phyloP scores from a whole-genome alignment of 2,113 vertebrate species.

The Taurulus bubalis region DNA sequence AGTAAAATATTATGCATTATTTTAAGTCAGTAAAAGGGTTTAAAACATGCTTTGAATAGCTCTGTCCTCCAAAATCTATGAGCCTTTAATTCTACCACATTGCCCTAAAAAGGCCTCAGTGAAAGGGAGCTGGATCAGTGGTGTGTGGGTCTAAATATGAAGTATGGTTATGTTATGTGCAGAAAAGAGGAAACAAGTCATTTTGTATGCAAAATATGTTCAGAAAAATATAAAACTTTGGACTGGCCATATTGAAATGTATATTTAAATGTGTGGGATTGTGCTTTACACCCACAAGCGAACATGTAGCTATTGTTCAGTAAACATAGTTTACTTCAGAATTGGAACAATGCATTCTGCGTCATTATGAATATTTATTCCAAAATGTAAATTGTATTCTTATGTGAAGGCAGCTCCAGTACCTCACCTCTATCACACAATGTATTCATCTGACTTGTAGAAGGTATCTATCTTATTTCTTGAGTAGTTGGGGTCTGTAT shows the following conservation, averaged over 20 bases:
- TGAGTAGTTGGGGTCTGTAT: neutral
- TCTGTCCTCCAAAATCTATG: neutral
- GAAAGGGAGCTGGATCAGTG: conserved; percentile 5
- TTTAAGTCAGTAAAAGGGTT: conserved; percentile 12
- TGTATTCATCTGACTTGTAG: neutral
- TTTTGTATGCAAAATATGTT: neutral
- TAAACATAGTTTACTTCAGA: neutral
- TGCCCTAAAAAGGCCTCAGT: conserved; percentile 8
- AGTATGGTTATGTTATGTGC: neutral
- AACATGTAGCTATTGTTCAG: neutral
- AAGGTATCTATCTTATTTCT: neutral
- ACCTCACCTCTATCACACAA: neutral
- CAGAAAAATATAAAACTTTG: neutral
- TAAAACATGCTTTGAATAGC: neutral
- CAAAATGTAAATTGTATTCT: neutral
- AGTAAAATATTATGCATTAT: conserved; percentile 1
- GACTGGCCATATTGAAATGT: neutral
- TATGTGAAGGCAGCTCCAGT: neutral
- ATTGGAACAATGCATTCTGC: neutral
- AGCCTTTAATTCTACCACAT: neutral
- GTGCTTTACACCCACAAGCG: neutral
- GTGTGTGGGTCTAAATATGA: neutral
- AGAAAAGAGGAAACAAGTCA: neutral
- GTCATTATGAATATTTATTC: neutral
- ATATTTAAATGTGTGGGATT: conserved; percentile 3